Evolutionary conservation across 2,888 invertebrate species (phyloP), one percentile per base, ranked within the genome.

Genomic region (Aphodius granarius): DNA sequence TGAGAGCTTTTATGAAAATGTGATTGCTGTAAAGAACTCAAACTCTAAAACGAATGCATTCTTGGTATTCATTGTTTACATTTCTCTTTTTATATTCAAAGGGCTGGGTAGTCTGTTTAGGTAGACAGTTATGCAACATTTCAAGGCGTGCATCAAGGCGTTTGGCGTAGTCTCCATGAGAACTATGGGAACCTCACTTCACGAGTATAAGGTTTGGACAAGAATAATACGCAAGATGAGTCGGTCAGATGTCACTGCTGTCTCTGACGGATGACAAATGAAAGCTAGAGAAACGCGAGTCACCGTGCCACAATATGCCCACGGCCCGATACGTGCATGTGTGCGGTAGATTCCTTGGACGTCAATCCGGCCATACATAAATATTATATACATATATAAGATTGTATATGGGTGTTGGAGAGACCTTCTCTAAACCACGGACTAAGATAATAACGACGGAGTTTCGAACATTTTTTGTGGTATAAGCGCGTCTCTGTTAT

Each of bases 171-270:
- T 43, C 43, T 6, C 65, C 82, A 81, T 80, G 81, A 82, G 83
- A 82, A 81, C 80, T 83, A 79, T 83, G 82, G 81, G 83, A 83
- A 83, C 82, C 81, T 75, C 79, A 79, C 77, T 77, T 75, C 79
- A 78, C 72, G 77, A 19, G 20, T n/a, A 68, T n/a, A 22, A 22
- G 22, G 68, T 68, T 75, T 73, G 75, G 73, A 73, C 73, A 73
- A 71, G 77, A 77, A 75, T 75, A 73, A 77, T 77, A 77, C 75
- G 80, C 80, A 78, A 80, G 86, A 86, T 85, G 85, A 85, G 84
- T 82, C 84, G 85, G 85, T 86, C 85, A 85, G 83, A 86, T 86
- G 86, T 86, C 86, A 86, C 84, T 85, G 84, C 83, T 85, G 81
- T 82, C 85, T 83, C 82, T 81, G 79, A 80, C 81, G 82, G 83